Conservation (phyloP, 2,888 invertebrate species). For the Plebejus anna region DNA sequence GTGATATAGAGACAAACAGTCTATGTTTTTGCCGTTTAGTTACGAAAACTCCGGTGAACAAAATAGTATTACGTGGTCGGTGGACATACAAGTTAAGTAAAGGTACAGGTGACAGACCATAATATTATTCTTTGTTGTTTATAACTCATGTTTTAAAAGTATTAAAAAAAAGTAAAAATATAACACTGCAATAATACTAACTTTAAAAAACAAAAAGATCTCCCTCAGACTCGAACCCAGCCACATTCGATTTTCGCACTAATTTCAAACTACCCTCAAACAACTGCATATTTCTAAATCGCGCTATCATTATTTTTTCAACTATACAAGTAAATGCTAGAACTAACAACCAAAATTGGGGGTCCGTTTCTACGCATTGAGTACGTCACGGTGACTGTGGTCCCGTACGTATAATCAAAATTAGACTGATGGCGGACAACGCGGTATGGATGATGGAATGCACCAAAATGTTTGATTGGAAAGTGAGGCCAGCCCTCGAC, state of each 20-base stretch:
- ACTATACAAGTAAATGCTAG: conserved; percentile 39
- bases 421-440: conserved; percentile 56
- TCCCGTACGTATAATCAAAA: conserved; percentile 41
- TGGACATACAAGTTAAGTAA: no score
- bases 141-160: no score
- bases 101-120: no score
- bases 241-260: not conserved
- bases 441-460: conserved; percentile 56
- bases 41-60: no score
- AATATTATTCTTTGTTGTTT: no score
- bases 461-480: conserved; percentile 54
- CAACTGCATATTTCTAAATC: conserved; percentile 46
- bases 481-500: conserved; percentile 67
- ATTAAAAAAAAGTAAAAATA: no score
- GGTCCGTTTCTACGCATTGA: conserved; percentile 74
- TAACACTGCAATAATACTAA: not conserved
- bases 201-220: not conserved
- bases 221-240: not conserved
- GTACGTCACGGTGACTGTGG: conserved; percentile 39
- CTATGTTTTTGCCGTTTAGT: no score
- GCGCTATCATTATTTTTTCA: conserved; percentile 51
- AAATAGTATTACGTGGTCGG: no score
- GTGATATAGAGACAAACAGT: no score
- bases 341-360: conserved; percentile 40
- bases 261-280: not conserved